phyloP scores from a whole-genome alignment of 2,797 vertebrate genomes.

The Synaphobranchus kaupii region DNA sequence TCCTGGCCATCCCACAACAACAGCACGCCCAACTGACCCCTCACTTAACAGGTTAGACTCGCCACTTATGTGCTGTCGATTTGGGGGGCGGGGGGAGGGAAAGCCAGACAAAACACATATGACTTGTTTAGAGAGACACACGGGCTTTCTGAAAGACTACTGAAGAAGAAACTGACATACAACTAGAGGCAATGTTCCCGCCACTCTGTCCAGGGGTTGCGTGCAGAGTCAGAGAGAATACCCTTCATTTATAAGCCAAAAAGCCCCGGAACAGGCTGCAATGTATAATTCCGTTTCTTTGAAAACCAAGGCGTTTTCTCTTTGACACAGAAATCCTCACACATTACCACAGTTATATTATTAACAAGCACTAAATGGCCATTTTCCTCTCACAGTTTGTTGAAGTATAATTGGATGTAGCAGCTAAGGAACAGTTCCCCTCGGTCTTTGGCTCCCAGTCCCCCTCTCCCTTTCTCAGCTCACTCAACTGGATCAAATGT shows the following conservation, averaged over 20 bases:
- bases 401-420: not conserved
- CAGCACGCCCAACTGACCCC: not conserved
- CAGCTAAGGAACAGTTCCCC: constrained; percentile 23
- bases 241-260: not conserved
- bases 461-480: constrained; percentile 65
- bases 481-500: constrained; percentile 77
- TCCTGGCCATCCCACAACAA: no score
- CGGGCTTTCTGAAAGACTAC: no score
- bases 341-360: not conserved
- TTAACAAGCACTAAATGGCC: not conserved
- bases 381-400: not conserved
- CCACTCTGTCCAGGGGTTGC: no score
- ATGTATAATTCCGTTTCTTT: not conserved
- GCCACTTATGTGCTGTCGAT: not conserved
- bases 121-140: not conserved
- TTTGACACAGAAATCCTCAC: not conserved
- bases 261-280: not conserved
- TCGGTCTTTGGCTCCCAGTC: constrained; percentile 45
- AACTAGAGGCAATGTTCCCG: no score
- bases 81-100: not conserved
- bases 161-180: no score
- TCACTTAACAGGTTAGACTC: not conserved
- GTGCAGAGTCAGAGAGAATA: not conserved
- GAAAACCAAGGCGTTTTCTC: not conserved
- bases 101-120: not conserved